phyloP scores from a whole-genome alignment of 2,113 vertebrate species.

The Aegithalos caudatus region DNA sequence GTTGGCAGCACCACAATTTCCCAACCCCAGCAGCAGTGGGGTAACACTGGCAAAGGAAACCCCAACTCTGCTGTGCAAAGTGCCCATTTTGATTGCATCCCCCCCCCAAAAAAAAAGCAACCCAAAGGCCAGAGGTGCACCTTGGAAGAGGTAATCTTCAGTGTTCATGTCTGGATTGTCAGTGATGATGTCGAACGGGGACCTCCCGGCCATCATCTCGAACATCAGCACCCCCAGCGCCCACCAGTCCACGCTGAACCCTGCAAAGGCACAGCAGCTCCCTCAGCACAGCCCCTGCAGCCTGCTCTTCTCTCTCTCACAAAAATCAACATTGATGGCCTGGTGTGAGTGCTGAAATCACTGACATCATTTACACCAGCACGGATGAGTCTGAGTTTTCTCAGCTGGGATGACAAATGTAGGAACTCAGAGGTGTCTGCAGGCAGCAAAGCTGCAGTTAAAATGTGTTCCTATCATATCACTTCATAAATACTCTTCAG shows the following conservation, averaged over 20 bases:
- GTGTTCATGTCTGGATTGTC: conserved; percentile 99
- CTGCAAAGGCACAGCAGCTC: conserved; percentile 42
- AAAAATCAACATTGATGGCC: accelerated
- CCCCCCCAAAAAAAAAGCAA: neutral
- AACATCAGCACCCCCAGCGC: conserved; percentile 97
- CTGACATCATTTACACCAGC: neutral
- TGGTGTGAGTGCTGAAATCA: neutral
- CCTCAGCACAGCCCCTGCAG: neutral
- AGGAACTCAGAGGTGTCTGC: neutral
- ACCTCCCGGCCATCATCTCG: conserved; percentile 98
- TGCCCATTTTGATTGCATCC: neutral
- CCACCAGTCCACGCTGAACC: conserved; percentile 99
- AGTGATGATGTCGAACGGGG: conserved; percentile 96
- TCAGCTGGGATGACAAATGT: neutral
- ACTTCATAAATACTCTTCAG: neutral
- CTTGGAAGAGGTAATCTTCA: conserved; percentile 99
- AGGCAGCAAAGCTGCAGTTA: neutral
- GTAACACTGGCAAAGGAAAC: neutral
- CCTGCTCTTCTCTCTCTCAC: too few relatives aligned
- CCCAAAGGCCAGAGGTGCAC: conserved; percentile 35
- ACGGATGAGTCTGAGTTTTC: neutral
- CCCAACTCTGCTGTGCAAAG: neutral
- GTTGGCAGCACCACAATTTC: neutral
- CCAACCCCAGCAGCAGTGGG: neutral
- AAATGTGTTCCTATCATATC: neutral